These are phyloP conservation scores for Procavia capensis DNA, from an alignment of 2,113 vertebrate genomes.

Conservation along the genomic window DNA sequence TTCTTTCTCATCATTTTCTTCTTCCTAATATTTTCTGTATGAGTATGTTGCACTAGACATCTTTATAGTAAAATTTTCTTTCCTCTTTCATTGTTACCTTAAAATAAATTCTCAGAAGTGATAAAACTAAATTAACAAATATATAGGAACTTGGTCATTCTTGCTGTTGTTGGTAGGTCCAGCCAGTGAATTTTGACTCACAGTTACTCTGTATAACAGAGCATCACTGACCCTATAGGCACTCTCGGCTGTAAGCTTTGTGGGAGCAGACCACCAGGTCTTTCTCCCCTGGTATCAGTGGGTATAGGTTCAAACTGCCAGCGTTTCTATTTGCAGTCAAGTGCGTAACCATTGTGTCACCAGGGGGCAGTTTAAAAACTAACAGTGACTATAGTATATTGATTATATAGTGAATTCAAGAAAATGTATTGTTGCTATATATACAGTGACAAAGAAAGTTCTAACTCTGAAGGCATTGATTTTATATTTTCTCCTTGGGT, in stretches of 20 bases:
- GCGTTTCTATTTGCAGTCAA: too few species aligned
- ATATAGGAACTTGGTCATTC: not conserved
- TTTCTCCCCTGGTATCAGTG: too few species aligned
- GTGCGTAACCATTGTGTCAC: too few species aligned
- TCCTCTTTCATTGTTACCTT: not conserved
- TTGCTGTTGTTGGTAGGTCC: not conserved
- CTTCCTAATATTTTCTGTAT: not conserved
- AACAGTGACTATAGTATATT: not conserved
- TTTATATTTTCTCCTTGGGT: not conserved
- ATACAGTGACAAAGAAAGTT: not conserved
- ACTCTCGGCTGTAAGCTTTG: too few species aligned
- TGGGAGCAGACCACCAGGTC: too few species aligned
- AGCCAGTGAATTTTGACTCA: too few species aligned
- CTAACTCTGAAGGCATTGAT: not conserved
- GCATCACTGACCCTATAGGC: too few species aligned
- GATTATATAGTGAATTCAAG: not conserved
- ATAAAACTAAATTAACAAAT: not conserved
- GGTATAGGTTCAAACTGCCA: too few species aligned
- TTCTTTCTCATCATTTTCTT: not conserved
- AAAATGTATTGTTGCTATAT: not conserved
- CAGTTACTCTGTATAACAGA: too few species aligned
- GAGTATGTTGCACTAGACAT: not conserved
- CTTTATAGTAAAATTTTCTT: constrained; percentile 10
- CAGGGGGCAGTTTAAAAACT: not conserved
- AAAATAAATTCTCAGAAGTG: not conserved